Conservation (phyloP, 2,888 invertebrate species). For the Girardia tigrina region DNA sequence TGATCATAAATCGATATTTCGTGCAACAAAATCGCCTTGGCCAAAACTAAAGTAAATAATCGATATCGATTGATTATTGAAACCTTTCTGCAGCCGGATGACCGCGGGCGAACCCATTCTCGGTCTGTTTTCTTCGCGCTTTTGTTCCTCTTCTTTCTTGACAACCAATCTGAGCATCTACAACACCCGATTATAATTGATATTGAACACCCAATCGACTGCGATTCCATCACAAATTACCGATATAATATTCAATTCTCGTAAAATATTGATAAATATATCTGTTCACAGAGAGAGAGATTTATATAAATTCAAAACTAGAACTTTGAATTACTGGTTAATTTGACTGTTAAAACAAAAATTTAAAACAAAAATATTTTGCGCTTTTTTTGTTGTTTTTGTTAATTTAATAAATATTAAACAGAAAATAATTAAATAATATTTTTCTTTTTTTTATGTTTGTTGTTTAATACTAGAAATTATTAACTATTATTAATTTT, state of each 20-base stretch:
- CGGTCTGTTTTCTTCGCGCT: conserved; percentile 8
- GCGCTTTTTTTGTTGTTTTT: too few relatives aligned
- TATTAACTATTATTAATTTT: too few relatives aligned
- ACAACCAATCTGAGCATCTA: conserved; percentile 10
- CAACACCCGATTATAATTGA: too few relatives aligned
- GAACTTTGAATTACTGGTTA: background rate
- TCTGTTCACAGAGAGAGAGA: background rate
- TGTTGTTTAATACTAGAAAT: too few relatives aligned
- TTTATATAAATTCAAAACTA: background rate
- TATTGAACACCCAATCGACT: too few relatives aligned
- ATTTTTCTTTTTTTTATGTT: too few relatives aligned
- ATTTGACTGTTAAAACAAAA: conserved; percentile 9
- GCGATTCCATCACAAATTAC: too few relatives aligned
- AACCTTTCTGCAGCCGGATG: conserved; percentile 28
- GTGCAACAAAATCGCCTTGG: too few relatives aligned
- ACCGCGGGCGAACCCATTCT: conserved; percentile 26
- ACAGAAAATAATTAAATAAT: too few relatives aligned
- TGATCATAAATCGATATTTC: too few relatives aligned
- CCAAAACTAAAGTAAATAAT: background rate
- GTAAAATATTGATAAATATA: background rate
- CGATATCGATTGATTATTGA: background rate
- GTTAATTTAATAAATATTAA: too few relatives aligned
- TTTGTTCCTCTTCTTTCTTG: conserved; percentile 28
- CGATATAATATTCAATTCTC: background rate
- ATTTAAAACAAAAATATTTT: too few relatives aligned